Evolutionary conservation across 2,113 vertebrate species (phyloP).

Genomic region (Brachypodius melanocephalos): DNA sequence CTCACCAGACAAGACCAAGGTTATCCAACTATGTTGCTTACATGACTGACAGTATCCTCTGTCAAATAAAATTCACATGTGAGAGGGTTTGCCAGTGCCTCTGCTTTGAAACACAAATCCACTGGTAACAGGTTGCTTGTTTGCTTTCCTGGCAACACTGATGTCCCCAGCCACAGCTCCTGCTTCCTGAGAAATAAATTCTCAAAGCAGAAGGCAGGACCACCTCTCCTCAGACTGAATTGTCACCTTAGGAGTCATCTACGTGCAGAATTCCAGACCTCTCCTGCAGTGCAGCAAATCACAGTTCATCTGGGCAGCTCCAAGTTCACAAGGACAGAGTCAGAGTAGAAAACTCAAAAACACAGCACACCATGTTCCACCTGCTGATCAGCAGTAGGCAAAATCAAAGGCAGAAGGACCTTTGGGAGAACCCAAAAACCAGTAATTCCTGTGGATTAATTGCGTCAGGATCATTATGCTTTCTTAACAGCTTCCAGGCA

Average conservation of each 20-base stretch:
- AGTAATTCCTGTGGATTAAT: not conserved
- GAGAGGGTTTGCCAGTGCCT: not conserved
- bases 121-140: fast-evolving
- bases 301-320: not conserved
- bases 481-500: not conserved
- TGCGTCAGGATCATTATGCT: not conserved
- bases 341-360: not conserved
- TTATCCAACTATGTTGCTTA: not conserved
- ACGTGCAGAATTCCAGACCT: not conserved
- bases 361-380: not conserved
- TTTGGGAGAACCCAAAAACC: not conserved
- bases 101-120: not conserved
- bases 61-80: not conserved
- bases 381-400: not conserved
- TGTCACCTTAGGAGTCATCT: not conserved
- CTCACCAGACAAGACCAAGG: not conserved
- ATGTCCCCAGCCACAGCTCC: not conserved
- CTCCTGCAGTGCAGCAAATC: not conserved
- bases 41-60: not conserved
- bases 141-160: not conserved
- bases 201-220: not conserved
- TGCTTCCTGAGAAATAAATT: not conserved
- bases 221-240: not conserved
- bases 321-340: not conserved
- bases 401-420: not conserved